These are phyloP conservation scores for Ariopsis seemanni DNA, from an alignment of 2,113 vertebrate genomes.

Conservation along the genomic window DNA sequence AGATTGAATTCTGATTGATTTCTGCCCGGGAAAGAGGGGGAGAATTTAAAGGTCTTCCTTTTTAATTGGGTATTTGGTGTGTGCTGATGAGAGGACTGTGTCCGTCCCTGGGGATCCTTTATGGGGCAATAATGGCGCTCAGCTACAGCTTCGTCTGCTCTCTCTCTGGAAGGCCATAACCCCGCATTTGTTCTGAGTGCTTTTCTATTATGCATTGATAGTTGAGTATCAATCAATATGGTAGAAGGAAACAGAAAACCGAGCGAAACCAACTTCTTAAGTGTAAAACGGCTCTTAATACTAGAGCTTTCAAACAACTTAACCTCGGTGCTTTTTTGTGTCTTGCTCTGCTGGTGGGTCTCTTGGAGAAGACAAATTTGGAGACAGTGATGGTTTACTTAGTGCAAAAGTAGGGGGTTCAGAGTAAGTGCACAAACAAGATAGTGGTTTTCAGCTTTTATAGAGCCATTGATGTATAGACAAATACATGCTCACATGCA, in stretches of 20 bases:
- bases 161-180: constrained; percentile 80
- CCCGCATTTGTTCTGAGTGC: constrained; percentile 83
- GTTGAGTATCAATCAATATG: constrained; percentile 83
- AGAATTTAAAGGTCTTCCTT: constrained; percentile 80
- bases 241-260: constrained; percentile 79
- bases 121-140: constrained; percentile 82
- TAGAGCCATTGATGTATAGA: constrained; percentile 13
- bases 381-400: constrained; percentile 49
- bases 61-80: constrained; percentile 84
- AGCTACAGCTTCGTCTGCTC: constrained; percentile 75
- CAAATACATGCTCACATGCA: neutral
- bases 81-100: constrained; percentile 80
- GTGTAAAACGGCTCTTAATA: constrained; percentile 86
- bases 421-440: constrained; percentile 15
- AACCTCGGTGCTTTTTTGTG: constrained; percentile 75
- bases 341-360: constrained; percentile 48
- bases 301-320: constrained; percentile 82
- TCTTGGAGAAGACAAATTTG: constrained; percentile 40
- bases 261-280: constrained; percentile 83
- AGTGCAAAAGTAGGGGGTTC: constrained; percentile 21
- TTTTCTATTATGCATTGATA: constrained; percentile 86
- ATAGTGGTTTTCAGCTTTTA: constrained; percentile 37
- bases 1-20: constrained; percentile 85
- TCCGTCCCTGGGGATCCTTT: constrained; percentile 77
- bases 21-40: constrained; percentile 76